Evolutionary conservation across 2,797 vertebrate genomes (phyloP).

Genomic region (Sparus aurata): DNA sequence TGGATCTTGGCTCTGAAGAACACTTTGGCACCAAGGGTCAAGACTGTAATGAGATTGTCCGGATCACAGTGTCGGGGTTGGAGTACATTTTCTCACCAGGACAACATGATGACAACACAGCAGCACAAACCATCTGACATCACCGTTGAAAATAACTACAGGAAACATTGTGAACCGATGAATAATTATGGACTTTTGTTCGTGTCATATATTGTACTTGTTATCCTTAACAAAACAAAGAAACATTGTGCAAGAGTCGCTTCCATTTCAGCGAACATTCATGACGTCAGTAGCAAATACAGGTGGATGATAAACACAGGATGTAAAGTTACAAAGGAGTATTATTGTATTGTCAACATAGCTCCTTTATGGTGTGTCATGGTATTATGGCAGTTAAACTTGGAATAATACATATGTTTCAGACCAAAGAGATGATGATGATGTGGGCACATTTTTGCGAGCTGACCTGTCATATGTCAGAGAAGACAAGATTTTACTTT

Average conservation of each 20-base stretch:
- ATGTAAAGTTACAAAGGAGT: conserved; percentile 1
- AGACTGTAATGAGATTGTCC: conserved; percentile 47
- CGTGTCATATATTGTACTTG: conserved; percentile 5
- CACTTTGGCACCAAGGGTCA: conserved; percentile 40
- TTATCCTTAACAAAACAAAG: not conserved
- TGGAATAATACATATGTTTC: not conserved
- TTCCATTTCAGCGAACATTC: conserved; percentile 11
- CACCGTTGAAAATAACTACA: conserved; percentile 18
- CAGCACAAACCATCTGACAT: conserved; percentile 35
- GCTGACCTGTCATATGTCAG: conserved; percentile 1
- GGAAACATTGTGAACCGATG: conserved; percentile 23
- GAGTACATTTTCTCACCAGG: conserved; percentile 41
- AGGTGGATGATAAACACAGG: conserved; percentile 15
- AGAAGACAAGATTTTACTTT: conserved; percentile 5
- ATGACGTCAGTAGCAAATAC: not conserved
- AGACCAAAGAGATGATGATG: not conserved
- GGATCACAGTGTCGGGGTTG: conserved; percentile 32
- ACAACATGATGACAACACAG: conserved; percentile 27
- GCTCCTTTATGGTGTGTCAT: not conserved
- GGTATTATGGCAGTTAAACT: not conserved
- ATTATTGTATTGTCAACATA: not conserved
- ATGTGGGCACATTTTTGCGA: not conserved
- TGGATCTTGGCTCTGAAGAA: conserved; percentile 58
- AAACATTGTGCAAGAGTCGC: conserved; percentile 23
- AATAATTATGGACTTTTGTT: conserved; percentile 27